These are phyloP conservation scores for Tetragonula clypearis DNA, from an alignment of 1,140 invertebrate genomes.

Conservation along the genomic window DNA sequence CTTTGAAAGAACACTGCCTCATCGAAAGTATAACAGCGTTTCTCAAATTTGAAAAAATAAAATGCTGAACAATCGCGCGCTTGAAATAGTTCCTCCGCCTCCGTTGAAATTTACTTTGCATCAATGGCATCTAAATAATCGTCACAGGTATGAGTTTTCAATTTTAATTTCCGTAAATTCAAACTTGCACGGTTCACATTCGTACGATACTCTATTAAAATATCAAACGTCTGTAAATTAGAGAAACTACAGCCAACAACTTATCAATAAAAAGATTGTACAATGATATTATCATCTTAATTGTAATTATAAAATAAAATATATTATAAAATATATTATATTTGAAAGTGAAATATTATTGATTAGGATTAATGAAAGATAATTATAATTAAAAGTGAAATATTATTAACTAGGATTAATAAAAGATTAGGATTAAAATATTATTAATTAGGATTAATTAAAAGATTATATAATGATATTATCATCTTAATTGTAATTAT, in stretches of 20 bases:
- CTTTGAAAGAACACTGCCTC: background rate
- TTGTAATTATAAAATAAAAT: too few relatives aligned
- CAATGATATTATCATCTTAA: background rate
- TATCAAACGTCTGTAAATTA: background rate
- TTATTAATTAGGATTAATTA: too few relatives aligned
- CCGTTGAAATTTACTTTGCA: slow-evolving; percentile 85
- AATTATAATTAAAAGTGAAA: too few relatives aligned
- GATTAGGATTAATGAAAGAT: too few relatives aligned
- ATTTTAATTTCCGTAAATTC: background rate
- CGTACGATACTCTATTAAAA: background rate
- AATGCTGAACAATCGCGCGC: slow-evolving; percentile 22
- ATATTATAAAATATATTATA: too few relatives aligned
- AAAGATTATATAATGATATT: too few relatives aligned
- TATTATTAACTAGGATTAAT: too few relatives aligned
- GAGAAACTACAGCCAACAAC: background rate
- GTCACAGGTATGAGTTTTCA: slow-evolving; percentile 66
- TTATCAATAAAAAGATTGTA: background rate
- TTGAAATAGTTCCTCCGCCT: slow-evolving; percentile 80
- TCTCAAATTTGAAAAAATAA: background rate
- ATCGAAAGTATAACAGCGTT: background rate
- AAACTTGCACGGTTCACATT: background rate
- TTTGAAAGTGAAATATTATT: too few relatives aligned
- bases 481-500: too few relatives aligned
- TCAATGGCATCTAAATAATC: slow-evolving; percentile 89
- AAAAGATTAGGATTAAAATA: too few relatives aligned